Conservation (phyloP, 1,140 invertebrate species). For the Nilaparvata lugens region DNA sequence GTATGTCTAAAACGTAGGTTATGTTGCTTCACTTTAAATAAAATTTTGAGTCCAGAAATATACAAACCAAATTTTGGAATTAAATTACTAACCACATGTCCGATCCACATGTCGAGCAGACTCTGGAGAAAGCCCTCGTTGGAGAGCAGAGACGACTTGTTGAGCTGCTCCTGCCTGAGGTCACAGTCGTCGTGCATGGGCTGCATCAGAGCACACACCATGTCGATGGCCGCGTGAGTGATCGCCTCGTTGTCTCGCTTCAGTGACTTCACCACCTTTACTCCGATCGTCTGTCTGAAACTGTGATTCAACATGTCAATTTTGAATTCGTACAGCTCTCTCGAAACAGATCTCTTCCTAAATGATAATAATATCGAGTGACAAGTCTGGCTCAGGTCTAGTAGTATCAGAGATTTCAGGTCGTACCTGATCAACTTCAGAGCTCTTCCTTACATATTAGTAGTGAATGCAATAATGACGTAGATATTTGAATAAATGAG, state of each 20-base stretch:
- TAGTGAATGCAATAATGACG: too few species aligned
- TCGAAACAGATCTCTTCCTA: too few species aligned
- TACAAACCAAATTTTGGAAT: too few species aligned
- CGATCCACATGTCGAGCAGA: slow-evolving; percentile 90
- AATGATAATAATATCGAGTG: too few species aligned
- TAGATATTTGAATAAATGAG: too few species aligned
- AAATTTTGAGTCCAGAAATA: too few species aligned
- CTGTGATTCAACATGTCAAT: slow-evolving; percentile 36
- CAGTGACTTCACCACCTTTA: slow-evolving; percentile 83
- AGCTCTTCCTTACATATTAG: too few species aligned
- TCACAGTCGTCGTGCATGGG: slow-evolving; percentile 97
- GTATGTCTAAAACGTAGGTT: too few species aligned
- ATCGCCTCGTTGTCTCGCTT: slow-evolving; percentile 81
- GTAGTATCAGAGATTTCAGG: too few species aligned
- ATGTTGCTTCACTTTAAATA: too few species aligned
- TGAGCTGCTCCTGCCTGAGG: slow-evolving; percentile 92
- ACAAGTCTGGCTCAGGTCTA: too few species aligned
- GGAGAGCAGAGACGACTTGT: slow-evolving; percentile 92
- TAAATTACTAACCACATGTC: slow-evolving; percentile 70
- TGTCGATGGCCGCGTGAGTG: slow-evolving; percentile 93
- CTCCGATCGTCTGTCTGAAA: slow-evolving; percentile 90
- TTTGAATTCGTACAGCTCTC: not conserved
- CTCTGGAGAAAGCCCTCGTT: slow-evolving; percentile 88
- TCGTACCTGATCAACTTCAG: too few species aligned
- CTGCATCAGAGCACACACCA: slow-evolving; percentile 95